phyloP scores from a whole-genome alignment of 2,797 vertebrate genomes.

The Danio jaintianensis region DNA sequence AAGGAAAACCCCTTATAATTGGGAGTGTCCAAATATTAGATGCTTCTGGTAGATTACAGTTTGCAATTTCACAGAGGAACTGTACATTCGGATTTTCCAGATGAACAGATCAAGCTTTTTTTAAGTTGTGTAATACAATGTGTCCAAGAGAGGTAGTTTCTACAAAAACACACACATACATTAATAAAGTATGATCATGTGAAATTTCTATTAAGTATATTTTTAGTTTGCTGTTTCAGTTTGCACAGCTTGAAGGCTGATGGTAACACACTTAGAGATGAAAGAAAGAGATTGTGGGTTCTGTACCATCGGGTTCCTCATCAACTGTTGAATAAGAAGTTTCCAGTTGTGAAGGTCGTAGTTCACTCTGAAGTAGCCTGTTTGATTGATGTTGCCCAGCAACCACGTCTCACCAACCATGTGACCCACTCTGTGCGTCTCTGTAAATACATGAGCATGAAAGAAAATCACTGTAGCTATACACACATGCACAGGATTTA shows the following conservation, averaged over 20 bases:
- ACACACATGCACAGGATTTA: background rate
- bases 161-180: too few relatives aligned
- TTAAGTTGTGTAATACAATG: too few relatives aligned
- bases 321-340: slow-evolving; percentile 92
- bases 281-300: background rate
- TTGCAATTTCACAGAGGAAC: too few relatives aligned
- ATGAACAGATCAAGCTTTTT: too few relatives aligned
- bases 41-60: too few relatives aligned
- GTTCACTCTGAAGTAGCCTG: slow-evolving; percentile 97
- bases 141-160: too few relatives aligned
- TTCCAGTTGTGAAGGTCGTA: slow-evolving; percentile 97
- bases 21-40: too few relatives aligned
- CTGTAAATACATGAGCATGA: slow-evolving; percentile 71
- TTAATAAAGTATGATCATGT: too few relatives aligned
- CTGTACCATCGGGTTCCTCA: slow-evolving; percentile 86
- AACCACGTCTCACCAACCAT: slow-evolving; percentile 89
- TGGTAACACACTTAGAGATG: background rate
- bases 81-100: too few relatives aligned
- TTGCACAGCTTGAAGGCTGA: background rate
- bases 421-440: slow-evolving; percentile 84
- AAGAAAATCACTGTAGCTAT: slow-evolving; percentile 1
- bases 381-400: slow-evolving; percentile 97
- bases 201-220: too few relatives aligned
- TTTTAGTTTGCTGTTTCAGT: too few relatives aligned
- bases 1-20: too few relatives aligned